Percentiles rank a stretch among this genome's conserved stretches.
Conservation (phyloP, 2,797 vertebrate species). For the Acanthurus tractus region DNA sequence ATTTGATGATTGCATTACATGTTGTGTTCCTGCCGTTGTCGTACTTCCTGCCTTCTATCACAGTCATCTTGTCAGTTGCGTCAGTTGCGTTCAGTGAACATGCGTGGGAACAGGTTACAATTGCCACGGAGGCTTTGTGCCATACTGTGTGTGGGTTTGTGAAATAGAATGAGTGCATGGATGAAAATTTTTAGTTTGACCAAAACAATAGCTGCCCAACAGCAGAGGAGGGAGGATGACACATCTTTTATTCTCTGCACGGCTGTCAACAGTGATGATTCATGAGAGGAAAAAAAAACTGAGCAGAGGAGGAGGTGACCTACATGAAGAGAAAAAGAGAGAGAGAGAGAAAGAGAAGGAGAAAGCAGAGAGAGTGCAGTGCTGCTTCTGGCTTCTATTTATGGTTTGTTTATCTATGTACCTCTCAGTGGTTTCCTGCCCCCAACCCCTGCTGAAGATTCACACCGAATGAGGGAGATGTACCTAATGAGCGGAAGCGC, state of each 20-base stretch:
- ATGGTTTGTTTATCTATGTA: constrained; percentile 76
- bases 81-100: constrained; percentile 40
- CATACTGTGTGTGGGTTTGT: constrained; percentile 60
- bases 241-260: constrained; percentile 69
- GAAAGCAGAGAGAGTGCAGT: constrained; percentile 28
- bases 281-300: constrained; percentile 48
- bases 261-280: constrained; percentile 61
- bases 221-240: constrained; percentile 67
- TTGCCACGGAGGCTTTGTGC: constrained; percentile 42
- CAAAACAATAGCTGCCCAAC: constrained; percentile 61
- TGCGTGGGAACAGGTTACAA: constrained; percentile 47
- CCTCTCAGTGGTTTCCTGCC: constrained; percentile 76
- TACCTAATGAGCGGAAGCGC: constrained; percentile 48
- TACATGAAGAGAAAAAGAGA: constrained; percentile 61
- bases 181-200: constrained; percentile 34
- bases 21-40: constrained; percentile 10
- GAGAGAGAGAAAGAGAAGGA: neutral
- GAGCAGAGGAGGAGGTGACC: constrained; percentile 77
- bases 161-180: constrained; percentile 44
- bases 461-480: constrained; percentile 58
- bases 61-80: constrained; percentile 41
- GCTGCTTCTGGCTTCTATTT: constrained; percentile 77
- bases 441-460: constrained; percentile 65
- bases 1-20: constrained; percentile 50
- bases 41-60: constrained; percentile 51